Conservation (phyloP, 2,113 vertebrate species). For the Phasianus colchicus region DNA sequence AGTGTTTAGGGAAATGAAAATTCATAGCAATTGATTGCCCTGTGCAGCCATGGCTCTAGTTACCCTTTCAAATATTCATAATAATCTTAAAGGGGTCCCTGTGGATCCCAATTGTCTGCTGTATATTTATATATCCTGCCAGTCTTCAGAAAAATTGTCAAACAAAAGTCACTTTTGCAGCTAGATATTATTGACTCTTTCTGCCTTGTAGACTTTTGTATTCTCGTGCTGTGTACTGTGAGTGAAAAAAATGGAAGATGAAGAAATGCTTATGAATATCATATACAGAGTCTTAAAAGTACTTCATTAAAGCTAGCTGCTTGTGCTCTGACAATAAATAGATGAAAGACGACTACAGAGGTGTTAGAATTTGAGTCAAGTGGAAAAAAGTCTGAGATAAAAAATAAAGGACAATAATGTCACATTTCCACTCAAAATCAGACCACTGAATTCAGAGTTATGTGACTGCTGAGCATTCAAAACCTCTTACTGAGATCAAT, state of each 20-base stretch:
- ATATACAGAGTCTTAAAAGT: not conserved
- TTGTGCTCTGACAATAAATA: not conserved
- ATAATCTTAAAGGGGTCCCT: constrained; percentile 61
- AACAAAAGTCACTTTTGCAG: constrained; percentile 53
- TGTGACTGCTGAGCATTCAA: not conserved
- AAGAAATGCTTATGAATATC: constrained; percentile 38
- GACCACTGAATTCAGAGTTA: not conserved
- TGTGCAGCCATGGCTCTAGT: constrained; percentile 44
- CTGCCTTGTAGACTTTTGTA: not conserved
- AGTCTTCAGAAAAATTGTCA: constrained; percentile 61
- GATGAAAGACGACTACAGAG: not conserved
- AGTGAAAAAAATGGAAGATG: constrained; percentile 1
- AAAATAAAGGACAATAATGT: not conserved
- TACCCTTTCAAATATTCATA: constrained; percentile 72
- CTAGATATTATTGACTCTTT: constrained; percentile 50
- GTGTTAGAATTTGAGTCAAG: not conserved
- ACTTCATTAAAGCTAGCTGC: not conserved
- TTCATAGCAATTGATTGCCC: constrained; percentile 63
- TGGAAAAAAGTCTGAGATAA: not conserved
- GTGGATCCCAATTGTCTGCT: constrained; percentile 42
- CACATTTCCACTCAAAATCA: not conserved
- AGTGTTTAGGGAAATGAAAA: not conserved
- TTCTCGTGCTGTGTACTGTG: not conserved
- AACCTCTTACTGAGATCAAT: not conserved
- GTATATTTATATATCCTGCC: constrained; percentile 52